Conservation (phyloP, 2,888 invertebrate species). For the Amiota minor region DNA sequence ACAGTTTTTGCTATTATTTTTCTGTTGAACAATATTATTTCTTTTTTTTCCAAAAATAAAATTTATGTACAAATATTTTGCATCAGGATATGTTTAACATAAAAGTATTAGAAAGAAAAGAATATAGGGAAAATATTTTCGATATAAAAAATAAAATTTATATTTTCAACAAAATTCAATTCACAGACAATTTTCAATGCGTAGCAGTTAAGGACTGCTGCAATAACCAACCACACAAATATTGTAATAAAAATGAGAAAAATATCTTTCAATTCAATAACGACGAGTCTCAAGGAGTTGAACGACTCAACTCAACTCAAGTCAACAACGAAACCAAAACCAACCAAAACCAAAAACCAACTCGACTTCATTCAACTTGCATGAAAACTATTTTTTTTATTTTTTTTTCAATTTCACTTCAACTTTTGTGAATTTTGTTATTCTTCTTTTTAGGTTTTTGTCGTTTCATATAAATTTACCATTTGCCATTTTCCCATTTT, state of each 20-base stretch:
- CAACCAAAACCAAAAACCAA: not conserved
- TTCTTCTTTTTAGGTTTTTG: too few species aligned
- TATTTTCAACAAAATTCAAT: constrained; percentile 18
- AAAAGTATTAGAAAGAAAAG: not conserved
- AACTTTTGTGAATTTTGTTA: not conserved
- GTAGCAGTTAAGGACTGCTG: constrained; percentile 17
- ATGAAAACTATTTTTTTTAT: not conserved
- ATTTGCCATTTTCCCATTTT: not conserved
- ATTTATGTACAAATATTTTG: not conserved
- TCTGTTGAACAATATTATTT: too few species aligned
- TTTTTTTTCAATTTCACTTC: not conserved
- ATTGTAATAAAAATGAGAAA: not conserved
- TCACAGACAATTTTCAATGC: constrained; percentile 1
- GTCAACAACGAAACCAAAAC: not conserved
- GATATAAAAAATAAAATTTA: not conserved
- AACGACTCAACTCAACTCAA: not conserved
- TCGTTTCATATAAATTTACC: not conserved
- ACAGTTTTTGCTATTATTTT: not conserved
- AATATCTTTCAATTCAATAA: not conserved
- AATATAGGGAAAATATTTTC: not conserved
- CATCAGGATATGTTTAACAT: not conserved
- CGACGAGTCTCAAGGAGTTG: not conserved
- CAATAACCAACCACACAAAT: not conserved
- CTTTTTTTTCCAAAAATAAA: constrained; percentile 6
- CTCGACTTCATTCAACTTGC: not conserved